Evolutionary conservation across 2,797 vertebrate genomes (phyloP).

Genomic region (Crocidura indochinensis): DNA sequence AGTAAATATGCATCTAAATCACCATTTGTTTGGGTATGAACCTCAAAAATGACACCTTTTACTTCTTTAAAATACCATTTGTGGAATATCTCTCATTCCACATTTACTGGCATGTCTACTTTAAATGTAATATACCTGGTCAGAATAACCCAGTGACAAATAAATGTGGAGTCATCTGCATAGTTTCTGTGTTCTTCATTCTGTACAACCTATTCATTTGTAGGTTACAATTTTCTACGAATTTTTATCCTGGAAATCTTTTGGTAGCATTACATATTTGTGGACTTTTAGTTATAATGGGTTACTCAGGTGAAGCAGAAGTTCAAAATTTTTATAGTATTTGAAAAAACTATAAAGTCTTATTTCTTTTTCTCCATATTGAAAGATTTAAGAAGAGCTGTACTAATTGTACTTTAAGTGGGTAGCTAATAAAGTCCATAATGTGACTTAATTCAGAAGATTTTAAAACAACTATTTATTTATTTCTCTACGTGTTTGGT

Average conservation of each 20-base stretch:
- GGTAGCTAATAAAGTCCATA: neutral
- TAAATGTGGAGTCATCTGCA: too few species aligned
- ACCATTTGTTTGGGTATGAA: neutral
- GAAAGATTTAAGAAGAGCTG: neutral
- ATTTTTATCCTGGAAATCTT: slow-evolving; percentile 1
- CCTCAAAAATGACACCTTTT: neutral
- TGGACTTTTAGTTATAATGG: neutral
- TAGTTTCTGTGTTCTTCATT: neutral
- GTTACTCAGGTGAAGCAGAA: neutral
- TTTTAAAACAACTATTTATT: neutral
- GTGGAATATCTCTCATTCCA: neutral
- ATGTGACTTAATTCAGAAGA: neutral
- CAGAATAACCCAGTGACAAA: too few species aligned
- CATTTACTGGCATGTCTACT: neutral
- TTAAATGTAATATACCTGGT: neutral
- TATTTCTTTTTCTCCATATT: neutral
- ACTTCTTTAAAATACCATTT: neutral
- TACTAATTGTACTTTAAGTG: neutral
- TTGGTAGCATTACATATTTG: neutral
- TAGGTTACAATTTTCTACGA: neutral
- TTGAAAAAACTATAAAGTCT: neutral
- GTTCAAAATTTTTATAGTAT: neutral
- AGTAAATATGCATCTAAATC: slow-evolving; percentile 27
- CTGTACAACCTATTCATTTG: neutral
- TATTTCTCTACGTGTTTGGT: slow-evolving; percentile 2